Percentiles rank a stretch among this genome's conserved stretches.
phyloP scores from a whole-genome alignment of 2,113 vertebrate species.

The Entosphenus tridentatus region DNA sequence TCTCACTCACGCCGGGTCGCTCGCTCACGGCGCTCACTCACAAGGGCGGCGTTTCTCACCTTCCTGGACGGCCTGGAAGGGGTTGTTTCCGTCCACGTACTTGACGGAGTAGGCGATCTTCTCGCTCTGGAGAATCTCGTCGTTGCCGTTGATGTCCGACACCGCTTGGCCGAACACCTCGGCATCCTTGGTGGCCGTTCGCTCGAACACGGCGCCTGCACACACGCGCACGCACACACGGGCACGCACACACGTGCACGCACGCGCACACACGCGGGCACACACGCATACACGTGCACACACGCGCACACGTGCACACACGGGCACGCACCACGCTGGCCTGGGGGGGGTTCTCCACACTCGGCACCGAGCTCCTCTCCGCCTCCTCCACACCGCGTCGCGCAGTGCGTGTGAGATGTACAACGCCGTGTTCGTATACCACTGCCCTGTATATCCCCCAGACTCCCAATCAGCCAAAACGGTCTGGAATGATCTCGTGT shows the following conservation, averaged over 20 bases:
- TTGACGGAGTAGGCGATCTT: slow-evolving; percentile 4
- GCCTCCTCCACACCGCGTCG: neutral
- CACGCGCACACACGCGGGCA: neutral
- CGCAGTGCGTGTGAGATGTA: neutral
- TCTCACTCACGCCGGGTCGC: neutral
- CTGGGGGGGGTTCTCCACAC: no score
- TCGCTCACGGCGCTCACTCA: no score
- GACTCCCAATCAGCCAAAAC: neutral
- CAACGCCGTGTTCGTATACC: neutral
- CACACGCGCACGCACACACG: neutral
- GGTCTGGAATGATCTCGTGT: no score
- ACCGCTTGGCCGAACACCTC: slow-evolving; percentile 2
- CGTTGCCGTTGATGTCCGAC: slow-evolving; percentile 1
- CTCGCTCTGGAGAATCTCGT: slow-evolving; percentile 2
- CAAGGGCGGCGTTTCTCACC: neutral
- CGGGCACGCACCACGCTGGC: neutral
- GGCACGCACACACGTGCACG: neutral
- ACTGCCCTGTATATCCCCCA: neutral
- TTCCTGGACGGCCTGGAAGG: slow-evolving; percentile 5
- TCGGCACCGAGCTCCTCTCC: no score
- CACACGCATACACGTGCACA: neutral
- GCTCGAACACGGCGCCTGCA: slow-evolving; percentile 1
- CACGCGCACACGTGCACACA: neutral
- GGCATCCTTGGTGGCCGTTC: neutral
- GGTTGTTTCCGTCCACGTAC: slow-evolving; percentile 3